These are phyloP conservation scores for Xestobium rufovillosum DNA, from an alignment of 2,888 invertebrate genomes.

Conservation along the genomic window DNA sequence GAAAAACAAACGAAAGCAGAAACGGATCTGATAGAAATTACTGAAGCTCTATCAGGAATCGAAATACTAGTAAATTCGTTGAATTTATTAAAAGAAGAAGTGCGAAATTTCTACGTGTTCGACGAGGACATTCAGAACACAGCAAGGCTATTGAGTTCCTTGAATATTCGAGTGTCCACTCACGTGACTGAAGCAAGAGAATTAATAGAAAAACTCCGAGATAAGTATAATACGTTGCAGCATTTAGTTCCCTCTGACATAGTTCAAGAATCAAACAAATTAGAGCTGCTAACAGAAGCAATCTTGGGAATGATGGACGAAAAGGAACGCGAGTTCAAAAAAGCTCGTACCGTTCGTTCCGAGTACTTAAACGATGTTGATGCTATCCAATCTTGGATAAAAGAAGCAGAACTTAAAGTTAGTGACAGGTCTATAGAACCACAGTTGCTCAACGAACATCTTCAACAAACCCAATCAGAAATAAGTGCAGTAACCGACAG, in stretches of 20 bases:
- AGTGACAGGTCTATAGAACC: constrained; percentile 76
- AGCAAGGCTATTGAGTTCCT: constrained; percentile 52
- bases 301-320: constrained; percentile 77
- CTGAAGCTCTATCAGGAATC: constrained; percentile 62
- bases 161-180: constrained; percentile 52
- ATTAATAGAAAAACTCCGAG: constrained; percentile 53
- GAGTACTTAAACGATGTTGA: constrained; percentile 77
- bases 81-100: constrained; percentile 57
- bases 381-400: constrained; percentile 74
- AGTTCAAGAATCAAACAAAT: constrained; percentile 68
- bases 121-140: constrained; percentile 61
- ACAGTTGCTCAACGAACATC: constrained; percentile 64
- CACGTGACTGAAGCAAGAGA: constrained; percentile 51
- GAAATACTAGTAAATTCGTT: constrained; percentile 61
- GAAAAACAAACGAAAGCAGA: constrained; percentile 67
- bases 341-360: constrained; percentile 71
- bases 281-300: constrained; percentile 76
- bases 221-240: constrained; percentile 55
- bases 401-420: constrained; percentile 70
- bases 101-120: constrained; percentile 68
- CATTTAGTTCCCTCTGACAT: constrained; percentile 67
- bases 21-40: constrained; percentile 70
- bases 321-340: constrained; percentile 79
- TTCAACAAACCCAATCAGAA: constrained; percentile 71
- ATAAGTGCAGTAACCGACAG: constrained; percentile 64